phyloP scores from a whole-genome alignment of 2,888 invertebrate genomes.

The Marasmarcha lunaedactyla region DNA sequence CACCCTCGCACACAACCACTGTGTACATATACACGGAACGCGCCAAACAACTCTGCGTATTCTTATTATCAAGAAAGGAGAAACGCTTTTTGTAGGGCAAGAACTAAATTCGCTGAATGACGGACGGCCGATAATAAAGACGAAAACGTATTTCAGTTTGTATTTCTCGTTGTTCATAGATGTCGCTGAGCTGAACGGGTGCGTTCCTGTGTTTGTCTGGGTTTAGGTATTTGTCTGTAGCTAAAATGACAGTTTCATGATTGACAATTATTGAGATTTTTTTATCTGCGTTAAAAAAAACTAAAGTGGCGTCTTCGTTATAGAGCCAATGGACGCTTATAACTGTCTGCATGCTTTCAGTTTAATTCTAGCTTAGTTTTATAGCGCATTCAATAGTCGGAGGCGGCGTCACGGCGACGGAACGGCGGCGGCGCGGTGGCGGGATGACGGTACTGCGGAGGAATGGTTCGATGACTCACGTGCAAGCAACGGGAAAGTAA shows the following conservation, averaged over 20 bases:
- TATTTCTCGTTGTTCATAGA: conserved; percentile 59
- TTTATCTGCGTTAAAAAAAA: too few species aligned
- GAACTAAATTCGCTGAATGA: conserved; percentile 65
- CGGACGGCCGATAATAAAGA: conserved; percentile 61
- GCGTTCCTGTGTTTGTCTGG: not conserved
- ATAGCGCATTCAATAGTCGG: not conserved
- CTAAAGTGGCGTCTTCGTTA: too few species aligned
- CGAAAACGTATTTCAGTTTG: conserved; percentile 63
- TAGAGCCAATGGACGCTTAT: too few species aligned
- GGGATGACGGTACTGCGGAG: not conserved
- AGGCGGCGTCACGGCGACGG: not conserved
- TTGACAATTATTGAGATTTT: too few species aligned
- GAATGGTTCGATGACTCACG: not conserved
- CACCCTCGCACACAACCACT: conserved; percentile 35
- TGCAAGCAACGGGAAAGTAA: not conserved
- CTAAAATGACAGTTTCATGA: conserved; percentile 12
- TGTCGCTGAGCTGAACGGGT: conserved; percentile 48
- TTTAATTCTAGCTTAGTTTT: too few species aligned
- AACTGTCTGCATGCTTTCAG: too few species aligned
- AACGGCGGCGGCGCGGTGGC: too few species aligned
- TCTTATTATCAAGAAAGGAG: conserved; percentile 73
- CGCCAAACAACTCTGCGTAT: conserved; percentile 70
- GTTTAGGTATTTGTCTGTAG: too few species aligned
- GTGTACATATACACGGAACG: conserved; percentile 60
- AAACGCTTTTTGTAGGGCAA: conserved; percentile 72